Base-by-base conservation (phyloP, 2,113 vertebrate genomes). In the Poeciliopsis retropinna region DNA sequence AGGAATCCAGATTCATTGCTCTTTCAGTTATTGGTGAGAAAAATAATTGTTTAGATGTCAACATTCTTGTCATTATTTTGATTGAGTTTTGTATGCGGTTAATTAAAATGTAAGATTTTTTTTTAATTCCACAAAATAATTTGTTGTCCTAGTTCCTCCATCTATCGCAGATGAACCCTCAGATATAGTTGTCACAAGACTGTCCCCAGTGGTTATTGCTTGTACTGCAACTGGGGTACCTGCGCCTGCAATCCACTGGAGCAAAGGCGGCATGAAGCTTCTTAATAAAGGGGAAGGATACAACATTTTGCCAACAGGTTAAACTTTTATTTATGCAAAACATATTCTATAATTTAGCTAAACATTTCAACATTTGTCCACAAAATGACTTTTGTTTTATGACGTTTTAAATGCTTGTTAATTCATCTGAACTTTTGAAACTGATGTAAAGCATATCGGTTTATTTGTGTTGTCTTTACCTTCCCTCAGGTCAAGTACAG, bases 131-230 rank as follows among this genome's bases (percentile, higher is more conserved):
- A 15, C 6, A 8, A 5, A 27, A 27, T 30, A 12, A 34, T 47
- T 22, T 65, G 0, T 29, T n/a, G 5, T 37, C 22, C 65, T 47
- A 99, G 98, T 99, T 84, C 96, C 97, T 80, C 97, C 98, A 12
- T 96, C 97, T 27, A 96, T 99, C 89, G 97, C 97, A 62, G 98
- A 99, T 87, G 98, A 98, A 88, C 94, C 94, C 60, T 93, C 95
- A 1, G 96, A 99, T 80, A 83, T 99, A 3, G 76, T 96, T 57
- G 95, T 97, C 12, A 98, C 91, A 81, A 96, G 87, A 76, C 85
- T 95, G n/a, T 95, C 96, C 80, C 94, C 96, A 1, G 93, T 95
- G 8, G 73, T 99, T 29, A 94, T 99, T 27, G 93, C 96, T 62
- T 99, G 98, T 87, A 95, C 95, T 0, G 94, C 95, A 0, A 96